Base-by-base conservation (phyloP, 1,140 invertebrate species). In the Himalopsyche phryganea region DNA sequence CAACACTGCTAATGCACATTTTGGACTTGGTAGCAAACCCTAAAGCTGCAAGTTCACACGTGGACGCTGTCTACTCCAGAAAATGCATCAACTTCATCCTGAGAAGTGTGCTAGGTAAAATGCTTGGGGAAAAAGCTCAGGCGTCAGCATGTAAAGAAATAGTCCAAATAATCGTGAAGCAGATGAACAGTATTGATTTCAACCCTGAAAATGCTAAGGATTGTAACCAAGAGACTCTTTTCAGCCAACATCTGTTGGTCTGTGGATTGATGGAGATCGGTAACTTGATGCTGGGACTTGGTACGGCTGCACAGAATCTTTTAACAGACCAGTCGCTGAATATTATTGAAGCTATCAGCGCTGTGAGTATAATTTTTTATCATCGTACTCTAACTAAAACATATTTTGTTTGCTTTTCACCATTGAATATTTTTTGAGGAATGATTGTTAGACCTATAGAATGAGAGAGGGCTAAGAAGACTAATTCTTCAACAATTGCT, bases 61-160 rank as follows among this genome's bases (percentile, higher is more conserved):
- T 98, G 5, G 97, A 99, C 76, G 94, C 94, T 23, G 94, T 99
- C 2, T 98, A 98, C 74, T 97, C 95, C 0, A 76, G 97, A 60
- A 97, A 98, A 76, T 99, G 97, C 72, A 91, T 99, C 41, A 92
- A 90, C 69, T 99, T 97, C 71, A 96, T 99, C 67, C 78, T 98
- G 38, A 82, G 93, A 33, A 89, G 91, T 53, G 88, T 94, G 1
- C 81, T 98, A 28, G 96, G 96, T 5, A 89, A 91, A 70, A 87
- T 98, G 81, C 81, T 99, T 1, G 90, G 94, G 0, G 97, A 99
- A 79, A 96, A 96, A 68, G 94, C 95, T 42, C 97, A 99, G 77
- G 87, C 92, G 36, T 89, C 90, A 6, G 96, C 96, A 6, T 93
- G 92, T 65, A 96, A 96, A 73, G 94, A 98, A 73, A 89, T 99